Evolutionary conservation across 1,140 invertebrate genomes (phyloP).

Genomic region (Bombus waltoni): DNA sequence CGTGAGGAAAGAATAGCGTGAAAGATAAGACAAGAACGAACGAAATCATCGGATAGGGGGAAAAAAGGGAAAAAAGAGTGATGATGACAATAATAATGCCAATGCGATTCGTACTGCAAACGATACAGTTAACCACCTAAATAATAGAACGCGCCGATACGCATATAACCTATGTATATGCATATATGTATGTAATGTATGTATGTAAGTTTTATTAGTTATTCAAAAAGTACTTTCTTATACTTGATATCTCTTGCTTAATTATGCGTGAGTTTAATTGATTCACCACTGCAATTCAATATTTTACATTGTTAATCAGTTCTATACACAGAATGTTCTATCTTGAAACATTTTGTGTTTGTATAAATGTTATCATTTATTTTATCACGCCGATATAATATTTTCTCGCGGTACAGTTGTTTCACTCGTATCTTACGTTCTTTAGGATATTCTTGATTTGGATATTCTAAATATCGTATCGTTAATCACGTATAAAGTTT

Average conservation of each 20-base stretch:
- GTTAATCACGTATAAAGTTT: not conserved
- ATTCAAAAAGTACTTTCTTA: not conserved
- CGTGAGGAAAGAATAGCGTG: not conserved
- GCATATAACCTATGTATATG: not conserved
- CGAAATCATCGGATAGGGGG: slow-evolving; percentile 13
- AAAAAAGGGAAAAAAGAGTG: slow-evolving; percentile 57
- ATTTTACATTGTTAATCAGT: not conserved
- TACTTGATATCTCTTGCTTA: not conserved
- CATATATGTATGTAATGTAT: not conserved
- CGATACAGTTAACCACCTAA: not conserved
- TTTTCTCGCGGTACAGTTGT: too few species aligned
- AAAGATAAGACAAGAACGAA: slow-evolving; percentile 32
- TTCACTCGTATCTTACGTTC: too few species aligned
- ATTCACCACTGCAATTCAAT: not conserved
- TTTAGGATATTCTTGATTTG: not conserved
- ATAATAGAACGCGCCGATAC: not conserved
- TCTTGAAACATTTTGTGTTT: not conserved
- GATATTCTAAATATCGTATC: not conserved
- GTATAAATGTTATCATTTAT: not conserved
- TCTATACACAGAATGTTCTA: not conserved
- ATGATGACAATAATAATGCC: slow-evolving; percentile 78
- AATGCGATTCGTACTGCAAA: slow-evolving; percentile 69
- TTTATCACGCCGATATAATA: too few species aligned
- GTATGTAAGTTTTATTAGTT: not conserved
- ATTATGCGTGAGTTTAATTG: not conserved